phyloP scores from a whole-genome alignment of 2,888 invertebrate genomes.

The Oxystoma pomonae region DNA sequence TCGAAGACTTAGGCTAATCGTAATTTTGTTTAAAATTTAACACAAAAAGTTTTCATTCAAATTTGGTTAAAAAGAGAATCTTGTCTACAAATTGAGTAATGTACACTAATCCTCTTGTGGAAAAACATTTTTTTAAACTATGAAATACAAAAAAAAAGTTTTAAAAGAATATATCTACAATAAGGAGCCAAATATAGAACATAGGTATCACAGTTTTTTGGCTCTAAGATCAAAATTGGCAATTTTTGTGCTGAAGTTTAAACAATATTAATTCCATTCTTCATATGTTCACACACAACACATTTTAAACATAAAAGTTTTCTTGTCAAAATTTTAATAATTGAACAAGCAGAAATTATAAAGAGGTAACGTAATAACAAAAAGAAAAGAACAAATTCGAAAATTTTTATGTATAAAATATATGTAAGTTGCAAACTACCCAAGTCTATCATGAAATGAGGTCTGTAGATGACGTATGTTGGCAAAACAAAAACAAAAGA shows the following conservation, averaged over 20 bases:
- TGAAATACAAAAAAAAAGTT: no score
- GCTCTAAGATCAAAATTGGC: neutral
- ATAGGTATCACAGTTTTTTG: neutral
- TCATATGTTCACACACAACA: neutral
- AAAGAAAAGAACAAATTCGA: no score
- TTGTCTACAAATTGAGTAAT: no score
- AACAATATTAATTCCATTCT: neutral
- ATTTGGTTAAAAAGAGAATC: no score
- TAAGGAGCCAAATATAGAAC: neutral
- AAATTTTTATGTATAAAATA: no score
- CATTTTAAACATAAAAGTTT: neutral
- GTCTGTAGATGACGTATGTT: neutral
- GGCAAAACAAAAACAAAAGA: neutral
- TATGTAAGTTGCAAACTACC: no score
- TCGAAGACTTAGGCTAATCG: neutral
- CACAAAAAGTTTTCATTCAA: neutral
- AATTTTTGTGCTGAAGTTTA: neutral
- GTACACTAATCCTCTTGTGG: neutral
- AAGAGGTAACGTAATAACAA: no score
- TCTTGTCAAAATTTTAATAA: no score
- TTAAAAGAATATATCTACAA: no score
- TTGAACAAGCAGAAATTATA: no score
- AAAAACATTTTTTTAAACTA: no score
- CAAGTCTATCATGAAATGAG: no score
- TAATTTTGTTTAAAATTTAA: neutral